Evolutionary conservation across 2,113 vertebrate species (phyloP).

Genomic region (Notothenia rossii): DNA sequence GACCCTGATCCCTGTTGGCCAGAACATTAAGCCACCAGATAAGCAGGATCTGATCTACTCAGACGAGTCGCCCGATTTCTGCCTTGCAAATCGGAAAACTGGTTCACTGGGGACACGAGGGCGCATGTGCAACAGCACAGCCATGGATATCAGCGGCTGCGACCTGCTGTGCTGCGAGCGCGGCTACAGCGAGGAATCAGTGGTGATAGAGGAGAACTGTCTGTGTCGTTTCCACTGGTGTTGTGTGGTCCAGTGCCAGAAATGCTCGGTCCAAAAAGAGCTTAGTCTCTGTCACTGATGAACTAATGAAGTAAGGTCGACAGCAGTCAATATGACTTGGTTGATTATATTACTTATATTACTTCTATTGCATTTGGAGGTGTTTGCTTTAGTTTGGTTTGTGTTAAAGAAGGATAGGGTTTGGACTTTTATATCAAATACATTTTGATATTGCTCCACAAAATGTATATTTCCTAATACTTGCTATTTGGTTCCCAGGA

Average conservation of each 20-base stretch:
- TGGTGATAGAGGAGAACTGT: conserved; percentile 96
- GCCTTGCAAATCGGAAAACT: conserved; percentile 93
- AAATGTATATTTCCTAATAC: neutral
- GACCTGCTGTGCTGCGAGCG: conserved; percentile 96
- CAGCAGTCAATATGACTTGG: conserved; percentile 7
- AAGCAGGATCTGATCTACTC: conserved; percentile 96
- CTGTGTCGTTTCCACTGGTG: conserved; percentile 98
- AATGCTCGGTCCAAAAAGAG: conserved; percentile 93
- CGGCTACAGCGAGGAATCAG: conserved; percentile 91
- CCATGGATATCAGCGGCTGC: conserved; percentile 95
- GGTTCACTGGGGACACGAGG: conserved; percentile 94
- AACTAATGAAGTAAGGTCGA: conserved; percentile 25
- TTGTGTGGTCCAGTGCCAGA: conserved; percentile 97
- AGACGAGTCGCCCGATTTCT: conserved; percentile 96
- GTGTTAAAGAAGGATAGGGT: conserved; percentile 39
- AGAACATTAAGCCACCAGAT: conserved; percentile 93
- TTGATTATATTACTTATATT: conserved; percentile 22
- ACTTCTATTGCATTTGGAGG: conserved; percentile 36
- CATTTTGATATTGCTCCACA: conserved; percentile 6
- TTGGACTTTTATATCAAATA: conserved; percentile 9
- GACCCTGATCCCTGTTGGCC: conserved; percentile 92
- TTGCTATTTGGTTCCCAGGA: conserved; percentile 1
- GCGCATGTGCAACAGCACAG: conserved; percentile 94
- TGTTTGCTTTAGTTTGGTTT: conserved; percentile 30
- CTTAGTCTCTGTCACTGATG: conserved; percentile 92